These are phyloP conservation scores for Oligia strigilis DNA, from an alignment of 2,888 invertebrate genomes.

Conservation along the genomic window DNA sequence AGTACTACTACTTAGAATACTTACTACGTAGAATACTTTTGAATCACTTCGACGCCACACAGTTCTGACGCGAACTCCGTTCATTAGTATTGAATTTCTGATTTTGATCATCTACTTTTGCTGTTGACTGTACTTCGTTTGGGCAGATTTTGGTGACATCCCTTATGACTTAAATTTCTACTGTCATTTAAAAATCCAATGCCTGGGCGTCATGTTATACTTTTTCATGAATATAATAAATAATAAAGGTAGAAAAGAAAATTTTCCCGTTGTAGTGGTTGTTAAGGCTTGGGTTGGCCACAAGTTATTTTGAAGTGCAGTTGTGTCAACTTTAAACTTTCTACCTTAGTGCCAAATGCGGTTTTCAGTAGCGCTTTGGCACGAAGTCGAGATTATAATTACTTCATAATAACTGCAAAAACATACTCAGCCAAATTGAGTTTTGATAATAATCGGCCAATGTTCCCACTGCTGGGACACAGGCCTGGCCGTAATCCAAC, in stretches of 20 bases:
- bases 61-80: too few relatives aligned
- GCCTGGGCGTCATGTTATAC: background rate
- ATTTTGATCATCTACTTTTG: too few relatives aligned
- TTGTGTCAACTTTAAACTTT: constrained; percentile 4
- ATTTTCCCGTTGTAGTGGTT: background rate
- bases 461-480: background rate
- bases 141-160: too few relatives aligned
- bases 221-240: background rate
- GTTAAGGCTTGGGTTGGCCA: background rate
- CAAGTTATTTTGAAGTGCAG: background rate
- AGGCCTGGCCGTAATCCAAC: background rate
- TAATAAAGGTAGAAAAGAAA: background rate
- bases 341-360: constrained; percentile 24
- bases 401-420: background rate
- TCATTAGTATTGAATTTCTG: too few relatives aligned
- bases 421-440: background rate
- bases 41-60: too few relatives aligned
- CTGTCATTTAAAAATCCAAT: background rate
- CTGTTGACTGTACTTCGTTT: too few relatives aligned
- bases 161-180: background rate
- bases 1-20: too few relatives aligned
- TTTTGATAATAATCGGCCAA: background rate
- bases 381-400: background rate
- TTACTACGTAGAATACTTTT: too few relatives aligned
- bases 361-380: constrained; percentile 20